Evolutionary conservation across 2,113 vertebrate genomes (phyloP).

Genomic region (Strix uralensis): DNA sequence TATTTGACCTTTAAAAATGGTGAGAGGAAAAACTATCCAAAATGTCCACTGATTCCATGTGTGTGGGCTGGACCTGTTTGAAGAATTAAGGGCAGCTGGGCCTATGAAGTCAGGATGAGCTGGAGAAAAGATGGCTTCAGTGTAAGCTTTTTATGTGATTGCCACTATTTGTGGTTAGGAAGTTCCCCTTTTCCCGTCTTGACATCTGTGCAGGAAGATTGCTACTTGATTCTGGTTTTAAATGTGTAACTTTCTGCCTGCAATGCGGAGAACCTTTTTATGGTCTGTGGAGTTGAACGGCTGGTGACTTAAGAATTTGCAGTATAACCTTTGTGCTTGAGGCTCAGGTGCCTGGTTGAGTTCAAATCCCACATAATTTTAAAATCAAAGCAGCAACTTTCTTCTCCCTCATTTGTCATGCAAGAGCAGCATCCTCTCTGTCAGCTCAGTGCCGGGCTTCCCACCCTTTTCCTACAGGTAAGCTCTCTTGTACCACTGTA

Average conservation of each 20-base stretch:
- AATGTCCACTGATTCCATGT: background rate
- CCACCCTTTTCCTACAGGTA: background rate
- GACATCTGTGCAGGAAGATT: background rate
- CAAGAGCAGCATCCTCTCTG: background rate
- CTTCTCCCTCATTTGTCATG: background rate
- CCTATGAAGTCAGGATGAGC: background rate
- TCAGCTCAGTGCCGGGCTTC: background rate
- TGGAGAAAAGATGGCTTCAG: background rate
- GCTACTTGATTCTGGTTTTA: background rate
- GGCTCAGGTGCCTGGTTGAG: background rate
- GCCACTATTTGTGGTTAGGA: background rate
- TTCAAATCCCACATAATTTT: background rate
- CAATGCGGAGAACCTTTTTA: background rate
- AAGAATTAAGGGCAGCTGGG: background rate
- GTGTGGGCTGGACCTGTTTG: background rate
- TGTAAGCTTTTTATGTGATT: background rate
- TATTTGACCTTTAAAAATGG: background rate
- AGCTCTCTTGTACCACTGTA: background rate
- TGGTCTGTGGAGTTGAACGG: background rate
- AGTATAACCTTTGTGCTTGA: background rate
- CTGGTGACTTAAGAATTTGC: background rate
- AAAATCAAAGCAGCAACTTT: background rate
- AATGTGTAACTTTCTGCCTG: background rate
- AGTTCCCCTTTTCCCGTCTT: background rate
- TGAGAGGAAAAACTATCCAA: background rate